Evolutionary conservation across 1,140 invertebrate genomes (phyloP), one percentile per base, ranked within the genome.

Genomic region (Drosophila ficusphila): DNA sequence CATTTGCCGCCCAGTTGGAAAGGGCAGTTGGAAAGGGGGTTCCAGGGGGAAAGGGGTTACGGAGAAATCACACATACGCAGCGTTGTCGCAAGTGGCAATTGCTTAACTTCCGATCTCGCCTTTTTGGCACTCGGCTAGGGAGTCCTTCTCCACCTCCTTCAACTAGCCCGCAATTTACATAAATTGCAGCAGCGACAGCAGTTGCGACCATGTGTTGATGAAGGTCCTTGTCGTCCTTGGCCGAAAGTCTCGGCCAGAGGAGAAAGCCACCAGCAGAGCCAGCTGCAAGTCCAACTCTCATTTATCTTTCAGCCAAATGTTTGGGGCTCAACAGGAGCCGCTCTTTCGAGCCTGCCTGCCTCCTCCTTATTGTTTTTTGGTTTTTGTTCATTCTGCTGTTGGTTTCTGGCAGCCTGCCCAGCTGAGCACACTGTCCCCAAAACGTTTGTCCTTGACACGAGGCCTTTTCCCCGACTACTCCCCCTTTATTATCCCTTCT

Each of bases 361-460:
- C 33, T 1, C 1, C 5, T 8, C 33, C n/a, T 31, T 19, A 1
- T 39, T 41, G 27, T 14, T 39, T 61, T 61, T 71, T 70, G n/a
- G n/a, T n/a, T n/a, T n/a, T n/a, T n/a, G n/a, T n/a, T n/a, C n/a
- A n/a, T n/a, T n/a, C n/a, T n/a, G n/a, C n/a, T 19, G 1, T 39
- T 41, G 27, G n/a, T 39, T 61, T 61, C 65, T 70, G 77, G 77
- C 71, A 72, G 56, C 41, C 38, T 65, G 71, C 76, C 76, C 69
- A 70, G 74, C 42, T 56, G 56, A 33, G 46, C 33, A 29, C 38
- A 33, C 38, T 60, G 69, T 68, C 48, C 61, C 60, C 60, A 68
- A 68, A 68, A 68, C 61, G 61, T 62, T 73, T 82, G 78, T 77
- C 78, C 78, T 82, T 82, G 78, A 82, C 74, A 83, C 72, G 42